These are phyloP conservation scores for Platysternon megacephalum DNA, from an alignment of 2,113 vertebrate genomes.

Conservation along the genomic window DNA sequence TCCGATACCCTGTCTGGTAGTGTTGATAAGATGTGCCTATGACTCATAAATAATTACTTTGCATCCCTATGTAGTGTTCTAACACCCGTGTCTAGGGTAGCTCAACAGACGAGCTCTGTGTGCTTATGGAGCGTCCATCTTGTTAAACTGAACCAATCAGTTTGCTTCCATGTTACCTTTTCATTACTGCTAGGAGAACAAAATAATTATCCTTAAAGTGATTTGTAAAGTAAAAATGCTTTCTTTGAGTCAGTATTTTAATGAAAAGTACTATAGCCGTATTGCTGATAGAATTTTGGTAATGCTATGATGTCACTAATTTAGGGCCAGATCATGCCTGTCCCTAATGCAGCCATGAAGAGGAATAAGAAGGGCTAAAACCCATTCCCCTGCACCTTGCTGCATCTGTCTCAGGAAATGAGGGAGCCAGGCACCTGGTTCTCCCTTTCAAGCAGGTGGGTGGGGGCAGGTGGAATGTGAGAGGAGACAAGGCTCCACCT, in stretches of 20 bases:
- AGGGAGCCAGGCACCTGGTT: neutral
- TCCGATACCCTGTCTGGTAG: neutral
- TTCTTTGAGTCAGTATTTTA: neutral
- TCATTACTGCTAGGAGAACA: neutral
- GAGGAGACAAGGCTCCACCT: neutral
- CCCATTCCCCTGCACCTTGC: neutral
- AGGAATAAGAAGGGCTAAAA: neutral
- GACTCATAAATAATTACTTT: neutral
- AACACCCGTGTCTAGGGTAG: neutral
- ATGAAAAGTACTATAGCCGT: fast-evolving
- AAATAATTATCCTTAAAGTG: neutral
- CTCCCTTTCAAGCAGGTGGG: neutral
- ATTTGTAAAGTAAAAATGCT: neutral
- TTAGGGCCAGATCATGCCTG: neutral
- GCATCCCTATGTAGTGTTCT: neutral
- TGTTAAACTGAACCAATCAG: neutral
- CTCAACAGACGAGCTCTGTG: neutral
- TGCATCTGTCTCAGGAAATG: neutral
- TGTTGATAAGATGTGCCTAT: neutral
- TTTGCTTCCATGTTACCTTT: neutral
- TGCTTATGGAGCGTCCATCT: neutral
- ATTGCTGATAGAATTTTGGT: neutral
- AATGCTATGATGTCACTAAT: neutral
- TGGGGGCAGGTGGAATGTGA: neutral
- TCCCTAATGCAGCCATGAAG: neutral